A percentile compares a stretch with the other conserved stretches of the same genome.
phyloP scores from a whole-genome alignment of 2,797 vertebrate genomes.

The Erithacus rubecula region DNA sequence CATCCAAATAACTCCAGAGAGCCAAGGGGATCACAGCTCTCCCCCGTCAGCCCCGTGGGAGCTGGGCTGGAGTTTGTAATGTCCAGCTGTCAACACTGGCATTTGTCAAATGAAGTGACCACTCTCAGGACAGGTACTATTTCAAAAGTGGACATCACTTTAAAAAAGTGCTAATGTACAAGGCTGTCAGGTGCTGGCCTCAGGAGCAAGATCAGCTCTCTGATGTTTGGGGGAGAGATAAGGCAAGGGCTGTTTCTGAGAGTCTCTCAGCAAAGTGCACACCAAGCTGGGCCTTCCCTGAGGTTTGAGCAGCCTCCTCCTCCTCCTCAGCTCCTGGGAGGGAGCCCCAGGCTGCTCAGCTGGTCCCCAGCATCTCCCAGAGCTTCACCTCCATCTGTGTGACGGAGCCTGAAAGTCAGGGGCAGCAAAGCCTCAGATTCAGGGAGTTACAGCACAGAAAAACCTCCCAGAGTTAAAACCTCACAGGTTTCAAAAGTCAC shows the following conservation, averaged over 20 bases:
- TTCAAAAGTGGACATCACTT: constrained; percentile 73
- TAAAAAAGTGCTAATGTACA: constrained; percentile 65
- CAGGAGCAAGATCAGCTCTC: background rate
- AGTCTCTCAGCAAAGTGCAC: background rate
- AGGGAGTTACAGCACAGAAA: background rate
- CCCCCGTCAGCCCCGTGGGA: background rate
- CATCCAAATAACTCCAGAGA: fast-evolving
- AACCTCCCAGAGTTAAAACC: background rate
- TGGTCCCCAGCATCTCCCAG: background rate
- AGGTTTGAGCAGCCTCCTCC: background rate
- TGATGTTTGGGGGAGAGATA: constrained; percentile 38
- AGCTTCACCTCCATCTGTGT: fast-evolving
- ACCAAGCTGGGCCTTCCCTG: background rate
- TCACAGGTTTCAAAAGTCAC: fast-evolving
- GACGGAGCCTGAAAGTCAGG: fast-evolving
- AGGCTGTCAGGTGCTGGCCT: constrained; percentile 64
- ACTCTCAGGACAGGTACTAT: constrained; percentile 60
- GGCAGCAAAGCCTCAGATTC: background rate
- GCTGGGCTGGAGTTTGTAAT: constrained; percentile 52
- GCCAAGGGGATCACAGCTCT: background rate
- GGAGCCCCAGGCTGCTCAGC: background rate
- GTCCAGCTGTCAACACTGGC: constrained; percentile 67
- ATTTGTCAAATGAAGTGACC: constrained; percentile 75
- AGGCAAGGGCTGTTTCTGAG: background rate
- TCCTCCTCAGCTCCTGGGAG: background rate